A percentile compares a stretch with the other conserved stretches of the same genome.
phyloP scores from a whole-genome alignment of 2,888 invertebrate species.

The Hipparchia sbordonii region DNA sequence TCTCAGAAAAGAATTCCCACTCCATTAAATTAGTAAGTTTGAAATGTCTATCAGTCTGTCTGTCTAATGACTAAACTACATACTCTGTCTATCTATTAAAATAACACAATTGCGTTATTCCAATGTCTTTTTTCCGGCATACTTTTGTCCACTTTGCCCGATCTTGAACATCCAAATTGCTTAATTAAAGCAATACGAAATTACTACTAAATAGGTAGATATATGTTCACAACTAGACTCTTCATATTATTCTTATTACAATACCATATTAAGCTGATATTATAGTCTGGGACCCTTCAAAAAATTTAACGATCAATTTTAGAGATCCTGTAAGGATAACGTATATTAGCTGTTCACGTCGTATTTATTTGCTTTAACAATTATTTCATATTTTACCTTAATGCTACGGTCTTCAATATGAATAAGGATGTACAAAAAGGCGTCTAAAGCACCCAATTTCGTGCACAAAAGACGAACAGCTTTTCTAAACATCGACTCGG shows the following conservation, averaged over 20 bases:
- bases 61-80: too few species aligned
- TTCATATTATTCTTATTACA: neutral
- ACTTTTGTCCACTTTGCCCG: too few species aligned
- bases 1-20: too few species aligned
- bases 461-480: slow-evolving; percentile 50
- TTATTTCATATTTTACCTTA: slow-evolving; percentile 10
- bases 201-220: too few species aligned
- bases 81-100: too few species aligned
- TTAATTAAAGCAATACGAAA: too few species aligned
- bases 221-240: too few species aligned
- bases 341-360: neutral
- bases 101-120: too few species aligned
- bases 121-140: too few species aligned
- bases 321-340: neutral
- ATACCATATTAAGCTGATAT: neutral
- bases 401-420: slow-evolving; percentile 30
- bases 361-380: neutral
- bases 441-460: slow-evolving; percentile 51
- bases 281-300: neutral
- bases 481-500: slow-evolving; percentile 59
- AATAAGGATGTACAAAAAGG: slow-evolving; percentile 52
- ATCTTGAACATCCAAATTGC: too few species aligned
- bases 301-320: neutral
- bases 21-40: too few species aligned
- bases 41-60: too few species aligned